Evolutionary conservation across 1,140 invertebrate species (phyloP), one percentile per base, ranked within the genome.

Genomic region (Dufourea novaeangliae): DNA sequence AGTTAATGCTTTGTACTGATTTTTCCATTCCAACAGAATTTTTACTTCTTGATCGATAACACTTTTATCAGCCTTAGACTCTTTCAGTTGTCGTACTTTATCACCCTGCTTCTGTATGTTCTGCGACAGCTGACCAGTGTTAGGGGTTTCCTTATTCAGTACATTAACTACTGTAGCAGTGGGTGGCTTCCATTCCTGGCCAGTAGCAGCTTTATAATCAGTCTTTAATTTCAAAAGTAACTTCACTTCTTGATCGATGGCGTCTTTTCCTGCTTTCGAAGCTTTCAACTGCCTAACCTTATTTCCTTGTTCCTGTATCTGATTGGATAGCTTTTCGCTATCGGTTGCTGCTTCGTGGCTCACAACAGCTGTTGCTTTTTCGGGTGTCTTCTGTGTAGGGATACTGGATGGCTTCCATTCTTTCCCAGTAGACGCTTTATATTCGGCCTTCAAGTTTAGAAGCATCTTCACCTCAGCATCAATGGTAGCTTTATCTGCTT

Each of bases 371-470:
- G n/a, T n/a, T n/a, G n/a, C n/a, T n/a, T n/a, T n/a, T n/a, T n/a
- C n/a, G n/a, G n/a, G n/a, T n/a, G n/a, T n/a, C n/a, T n/a, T n/a
- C n/a, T n/a, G n/a, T n/a, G n/a, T n/a, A n/a, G n/a, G n/a, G n/a
- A n/a, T n/a, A n/a, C n/a, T n/a, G n/a, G n/a, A n/a, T n/a, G n/a
- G n/a, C n/a, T 89, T 91, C 88, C 92, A 93, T 0, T 93, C 91
- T 66, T 83, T 61, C 17, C 96, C 96, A 6, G 96, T 96, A 29
- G 94, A 86, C 57, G 93, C 92, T 92, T 98, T 98, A 88, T 96
- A 98, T 68, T 97, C 94, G 1, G 92, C 93, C 92, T 98, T 98
- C 4, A 98, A 91, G 27, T 93, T 91, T 72, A 98, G 90, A 39
- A 98, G 92, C 66, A 92, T 20, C 14, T 88, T 85, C 10, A 89